Conservation (phyloP, 2,797 vertebrate genomes). For the Cygnus olor region DNA sequence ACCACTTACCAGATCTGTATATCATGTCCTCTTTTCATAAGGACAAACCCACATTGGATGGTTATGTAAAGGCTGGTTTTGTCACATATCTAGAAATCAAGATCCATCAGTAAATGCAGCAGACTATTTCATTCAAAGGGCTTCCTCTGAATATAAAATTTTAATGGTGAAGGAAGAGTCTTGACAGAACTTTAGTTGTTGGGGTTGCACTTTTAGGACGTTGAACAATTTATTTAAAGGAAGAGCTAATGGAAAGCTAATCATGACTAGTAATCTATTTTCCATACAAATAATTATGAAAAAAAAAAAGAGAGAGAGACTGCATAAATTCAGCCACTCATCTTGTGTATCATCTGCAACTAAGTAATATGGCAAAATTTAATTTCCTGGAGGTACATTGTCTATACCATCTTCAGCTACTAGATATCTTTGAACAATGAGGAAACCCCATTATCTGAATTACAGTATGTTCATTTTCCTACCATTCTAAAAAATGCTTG, state of each 20-base stretch:
- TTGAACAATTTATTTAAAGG: constrained; percentile 34
- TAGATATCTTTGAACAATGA: not conserved
- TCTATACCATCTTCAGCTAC: not conserved
- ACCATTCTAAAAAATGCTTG: not conserved
- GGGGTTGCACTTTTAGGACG: constrained; percentile 16
- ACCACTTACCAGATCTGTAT: not conserved
- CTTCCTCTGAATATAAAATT: not conserved
- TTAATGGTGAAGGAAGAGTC: not conserved
- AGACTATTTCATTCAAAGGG: not conserved
- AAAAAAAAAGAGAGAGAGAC: not conserved
- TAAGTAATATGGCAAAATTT: not conserved
- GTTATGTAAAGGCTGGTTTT: not conserved
- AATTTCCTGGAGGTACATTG: not conserved
- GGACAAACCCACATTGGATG: not conserved
- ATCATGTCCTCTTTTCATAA: not conserved
- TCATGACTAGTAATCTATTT: constrained; percentile 17
- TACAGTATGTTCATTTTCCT: not conserved
- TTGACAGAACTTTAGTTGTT: not conserved
- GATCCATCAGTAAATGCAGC: not conserved
- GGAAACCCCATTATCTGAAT: not conserved
- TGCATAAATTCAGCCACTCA: not conserved
- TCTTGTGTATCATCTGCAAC: not conserved
- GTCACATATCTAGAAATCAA: constrained; percentile 11
- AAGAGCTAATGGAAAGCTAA: constrained; percentile 4
- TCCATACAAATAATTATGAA: constrained; percentile 14